Conservation (phyloP, 2,113 vertebrate species). For the Arizona elegans region DNA sequence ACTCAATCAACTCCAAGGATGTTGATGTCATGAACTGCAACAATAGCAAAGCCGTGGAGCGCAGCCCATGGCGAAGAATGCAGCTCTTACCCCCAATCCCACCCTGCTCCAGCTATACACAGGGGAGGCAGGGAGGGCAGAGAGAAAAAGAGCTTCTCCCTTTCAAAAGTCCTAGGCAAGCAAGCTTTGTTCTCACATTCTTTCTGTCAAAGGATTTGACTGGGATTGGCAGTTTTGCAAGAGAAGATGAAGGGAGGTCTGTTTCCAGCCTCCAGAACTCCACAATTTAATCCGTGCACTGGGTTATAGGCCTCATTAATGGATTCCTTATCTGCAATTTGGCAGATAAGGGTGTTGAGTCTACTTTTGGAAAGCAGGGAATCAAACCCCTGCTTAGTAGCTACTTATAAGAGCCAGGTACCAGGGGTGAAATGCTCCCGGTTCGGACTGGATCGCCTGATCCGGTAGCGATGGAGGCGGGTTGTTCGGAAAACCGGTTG, state of each 20-base stretch:
- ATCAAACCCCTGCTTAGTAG: neutral
- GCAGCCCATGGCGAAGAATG: neutral
- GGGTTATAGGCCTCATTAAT: neutral
- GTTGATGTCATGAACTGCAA: constrained; percentile 23
- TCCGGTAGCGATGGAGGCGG: too few relatives aligned
- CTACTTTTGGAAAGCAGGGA: neutral
- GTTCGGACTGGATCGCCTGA: too few relatives aligned
- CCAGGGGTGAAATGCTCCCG: too few relatives aligned
- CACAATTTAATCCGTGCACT: neutral
- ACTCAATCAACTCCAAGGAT: constrained; percentile 9
- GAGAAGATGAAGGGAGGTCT: neutral
- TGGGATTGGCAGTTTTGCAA: neutral
- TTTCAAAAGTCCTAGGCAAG: neutral
- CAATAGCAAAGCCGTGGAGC: constrained; percentile 15
- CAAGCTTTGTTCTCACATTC: neutral
- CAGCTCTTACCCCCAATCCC: neutral
- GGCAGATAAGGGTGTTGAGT: neutral
- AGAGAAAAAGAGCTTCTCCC: neutral
- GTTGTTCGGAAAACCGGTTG: too few relatives aligned
- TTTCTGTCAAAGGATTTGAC: constrained; percentile 2
- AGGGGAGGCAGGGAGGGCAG: neutral
- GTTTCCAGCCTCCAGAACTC: neutral
- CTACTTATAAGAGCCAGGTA: neutral
- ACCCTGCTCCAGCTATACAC: neutral
- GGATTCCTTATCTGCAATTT: neutral